Percentiles rank a stretch among this genome's conserved stretches.
phyloP scores from a whole-genome alignment of 1,140 invertebrate species.

The Uloborus diversus region DNA sequence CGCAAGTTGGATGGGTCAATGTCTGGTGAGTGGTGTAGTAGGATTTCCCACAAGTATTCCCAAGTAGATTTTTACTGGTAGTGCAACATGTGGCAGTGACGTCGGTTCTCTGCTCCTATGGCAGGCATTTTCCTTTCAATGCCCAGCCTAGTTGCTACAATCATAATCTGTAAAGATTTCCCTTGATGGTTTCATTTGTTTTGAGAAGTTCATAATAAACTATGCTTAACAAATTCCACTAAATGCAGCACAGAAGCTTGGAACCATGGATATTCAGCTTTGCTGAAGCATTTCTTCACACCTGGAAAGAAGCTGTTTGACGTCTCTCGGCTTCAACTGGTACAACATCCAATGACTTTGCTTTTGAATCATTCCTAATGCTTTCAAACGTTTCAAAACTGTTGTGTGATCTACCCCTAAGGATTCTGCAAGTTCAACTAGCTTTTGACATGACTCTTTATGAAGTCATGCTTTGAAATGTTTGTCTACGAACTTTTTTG shows the following conservation, averaged over 20 bases:
- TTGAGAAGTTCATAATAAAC: neutral
- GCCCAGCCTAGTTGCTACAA: neutral
- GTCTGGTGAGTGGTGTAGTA: neutral
- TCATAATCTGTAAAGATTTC: neutral
- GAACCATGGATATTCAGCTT: neutral
- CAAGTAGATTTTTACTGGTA: neutral
- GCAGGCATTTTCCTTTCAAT: neutral
- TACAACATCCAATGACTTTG: neutral
- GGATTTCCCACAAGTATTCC: neutral
- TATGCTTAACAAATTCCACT: neutral
- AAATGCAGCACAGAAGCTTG: neutral
- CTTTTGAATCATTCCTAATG: neutral
- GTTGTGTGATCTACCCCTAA: neutral
- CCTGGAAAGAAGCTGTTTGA: neutral
- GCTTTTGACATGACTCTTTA: neutral
- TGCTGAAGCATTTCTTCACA: neutral
- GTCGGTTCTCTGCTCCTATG: neutral
- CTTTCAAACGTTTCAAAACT: neutral
- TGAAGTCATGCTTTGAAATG: neutral
- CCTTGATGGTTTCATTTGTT: neutral
- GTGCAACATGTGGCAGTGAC: neutral
- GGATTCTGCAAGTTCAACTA: neutral
- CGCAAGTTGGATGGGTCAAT: neutral
- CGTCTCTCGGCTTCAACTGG: slow-evolving; percentile 2
- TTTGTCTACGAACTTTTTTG: neutral